Evolutionary conservation across 2,888 invertebrate genomes (phyloP).

Genomic region (Fragum fragum): DNA sequence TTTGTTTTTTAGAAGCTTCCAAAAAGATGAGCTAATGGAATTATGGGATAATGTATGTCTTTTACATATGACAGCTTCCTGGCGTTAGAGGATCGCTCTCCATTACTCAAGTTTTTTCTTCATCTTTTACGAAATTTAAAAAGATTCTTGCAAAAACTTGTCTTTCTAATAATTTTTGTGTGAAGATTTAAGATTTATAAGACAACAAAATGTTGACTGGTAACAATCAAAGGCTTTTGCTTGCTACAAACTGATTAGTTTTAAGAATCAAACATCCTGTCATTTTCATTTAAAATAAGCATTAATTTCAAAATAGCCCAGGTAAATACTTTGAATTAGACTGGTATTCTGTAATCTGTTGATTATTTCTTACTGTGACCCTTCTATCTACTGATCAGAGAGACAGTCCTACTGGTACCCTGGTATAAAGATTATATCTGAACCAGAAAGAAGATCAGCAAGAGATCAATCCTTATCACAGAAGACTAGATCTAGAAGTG

Average conservation of each 20-base stretch:
- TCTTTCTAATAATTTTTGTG: no score
- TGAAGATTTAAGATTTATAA: no score
- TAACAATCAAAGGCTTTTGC: no score
- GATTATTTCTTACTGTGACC: not conserved
- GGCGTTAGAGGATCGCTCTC: slow-evolving; percentile 1
- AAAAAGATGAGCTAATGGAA: slow-evolving; percentile 4
- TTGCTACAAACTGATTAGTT: no score
- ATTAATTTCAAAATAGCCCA: no score
- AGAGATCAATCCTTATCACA: not conserved
- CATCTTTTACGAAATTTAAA: not conserved
- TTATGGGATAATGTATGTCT: slow-evolving; percentile 25
- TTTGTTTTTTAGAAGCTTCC: not conserved
- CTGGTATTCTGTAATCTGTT: not conserved
- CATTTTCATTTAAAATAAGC: no score
- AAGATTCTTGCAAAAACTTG: not conserved
- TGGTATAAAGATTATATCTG: not conserved
- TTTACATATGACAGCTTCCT: slow-evolving; percentile 26
- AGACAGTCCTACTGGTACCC: not conserved
- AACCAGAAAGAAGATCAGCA: not conserved
- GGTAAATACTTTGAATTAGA: not conserved
- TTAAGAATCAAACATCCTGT: no score
- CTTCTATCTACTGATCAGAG: not conserved
- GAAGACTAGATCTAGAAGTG: not conserved
- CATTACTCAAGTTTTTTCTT: slow-evolving; percentile 11
- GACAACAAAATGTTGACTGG: no score